Evolutionary conservation across 2,113 vertebrate genomes (phyloP), one percentile per base, ranked within the genome.

Genomic region (Poeciliopsis occidentalis): DNA sequence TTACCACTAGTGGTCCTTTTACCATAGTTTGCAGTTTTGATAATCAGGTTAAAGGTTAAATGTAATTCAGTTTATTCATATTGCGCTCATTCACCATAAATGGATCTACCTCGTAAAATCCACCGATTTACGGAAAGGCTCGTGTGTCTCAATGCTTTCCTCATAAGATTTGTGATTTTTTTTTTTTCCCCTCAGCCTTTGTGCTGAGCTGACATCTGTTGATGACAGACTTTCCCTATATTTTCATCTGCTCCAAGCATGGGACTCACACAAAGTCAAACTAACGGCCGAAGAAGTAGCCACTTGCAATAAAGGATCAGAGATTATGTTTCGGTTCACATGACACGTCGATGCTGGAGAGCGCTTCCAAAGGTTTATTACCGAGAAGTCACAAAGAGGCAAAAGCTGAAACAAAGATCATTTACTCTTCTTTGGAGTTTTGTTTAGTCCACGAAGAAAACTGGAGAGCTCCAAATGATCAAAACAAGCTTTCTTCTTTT

Each of bases 201-300:
- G 10, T 37, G 68, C 51, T 34, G 31, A 70, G 68, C 13, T 27
- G 68, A 60, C 68, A 60, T 69, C 44, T 70, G 51, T 31, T 70
- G 13, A 37, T 60, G 67, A 69, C 67, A 69, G 67, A 69, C 19
- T 69, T 57, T 57, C 44, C 57, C 29, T 69, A 54, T 69, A n/a
- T 47, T 29, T 22, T 51, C 8, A 22, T 69, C 22, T 37, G 68
- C 24, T 69, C 19, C 30, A 27, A 17, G 41, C 29, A 8, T 29
- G 31, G 19, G 12, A 19, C 27, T 22, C 66, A 11, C 30, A 47
- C 66, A 47, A 57, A 57, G 51, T 60, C 47, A 37, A 34, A 60
- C 31, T 34, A 60, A 7, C 34, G 15, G 8, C 15, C 26, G 27
- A 2, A 17, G 15, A 60, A 60, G 26, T 30, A 51, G 66, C 17